Evolutionary conservation across 2,113 vertebrate genomes (phyloP), one percentile per base, ranked within the genome.

Genomic region (Pteruthius melanotis): DNA sequence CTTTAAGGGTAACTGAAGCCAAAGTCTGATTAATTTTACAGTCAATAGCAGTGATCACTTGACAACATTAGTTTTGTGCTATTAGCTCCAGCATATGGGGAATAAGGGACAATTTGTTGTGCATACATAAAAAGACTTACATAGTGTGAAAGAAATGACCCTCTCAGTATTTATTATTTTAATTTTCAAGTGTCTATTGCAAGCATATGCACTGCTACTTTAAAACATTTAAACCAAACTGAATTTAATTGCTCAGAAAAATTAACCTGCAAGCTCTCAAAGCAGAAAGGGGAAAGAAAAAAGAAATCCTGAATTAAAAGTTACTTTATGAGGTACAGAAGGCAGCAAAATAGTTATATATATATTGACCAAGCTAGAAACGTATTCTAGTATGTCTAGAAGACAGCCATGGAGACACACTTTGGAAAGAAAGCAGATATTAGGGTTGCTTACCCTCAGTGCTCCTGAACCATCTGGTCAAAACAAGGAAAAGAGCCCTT

Each of bases 101-200:
- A 97, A 91, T 74, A 82, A 84, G 59, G 77, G 72, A 52, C 59
- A 85, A 87, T 93, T 83, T 87, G 78, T 88, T 87, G 85, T 92
- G 87, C 61, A 49, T 50, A 39, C 44, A 82, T 50, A 86, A 97
- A 88, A 92, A 90, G 63, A 59, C 82, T 76, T 45, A 53, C 39
- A 91, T 24, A 64, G 74, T 45, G 74, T 81, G 53, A 96, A 81
- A 94, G 80, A 97, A 95, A 97, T 77, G 47, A 89, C 89, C 89
- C 78, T 69, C 83, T 83, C 74, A 75, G 68, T 92, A 95, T 94
- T 95, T 93, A 95, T 94, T 95, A 92, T 95, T 94, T 94, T 96
- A 88, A 95, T 97, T 96, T 91, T 87, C 59, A 83, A 89, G 60
- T 81, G 56, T 47, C 87, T 92, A 24, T 35, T 75, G 68, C 71